These are phyloP conservation scores for Theonella swinhoei DNA, from an alignment of 37 sponge, comb jelly and placozoan species.

Conservation along the genomic window DNA sequence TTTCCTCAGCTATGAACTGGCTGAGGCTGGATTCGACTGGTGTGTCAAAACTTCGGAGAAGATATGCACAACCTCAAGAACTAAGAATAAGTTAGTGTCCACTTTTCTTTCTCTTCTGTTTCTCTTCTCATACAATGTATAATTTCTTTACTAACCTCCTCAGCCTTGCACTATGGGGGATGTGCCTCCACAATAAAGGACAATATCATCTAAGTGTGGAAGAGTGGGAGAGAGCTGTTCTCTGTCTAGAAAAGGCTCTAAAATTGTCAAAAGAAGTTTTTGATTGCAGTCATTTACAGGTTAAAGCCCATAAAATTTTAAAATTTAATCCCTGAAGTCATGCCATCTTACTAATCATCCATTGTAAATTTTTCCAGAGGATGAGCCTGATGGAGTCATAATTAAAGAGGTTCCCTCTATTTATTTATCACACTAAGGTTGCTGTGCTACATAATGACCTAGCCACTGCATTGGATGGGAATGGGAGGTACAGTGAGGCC, in stretches of 20 bases:
- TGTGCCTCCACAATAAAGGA: slow-evolving; percentile 41
- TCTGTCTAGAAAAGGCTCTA: slow-evolving; percentile 10
- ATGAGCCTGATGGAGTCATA: too few species aligned
- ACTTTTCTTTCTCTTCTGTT: too few species aligned
- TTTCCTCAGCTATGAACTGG: slow-evolving; percentile 26
- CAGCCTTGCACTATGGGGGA: slow-evolving; percentile 41
- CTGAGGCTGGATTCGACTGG: slow-evolving; percentile 37
- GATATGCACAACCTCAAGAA: background rate
- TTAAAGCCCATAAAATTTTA: too few species aligned
- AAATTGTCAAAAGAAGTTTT: slow-evolving; percentile 9
- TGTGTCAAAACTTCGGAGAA: slow-evolving; percentile 29
- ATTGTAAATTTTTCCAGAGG: too few species aligned
- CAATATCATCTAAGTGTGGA: slow-evolving; percentile 15
- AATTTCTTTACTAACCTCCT: background rate
- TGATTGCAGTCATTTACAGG: background rate
- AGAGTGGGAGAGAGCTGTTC: background rate
- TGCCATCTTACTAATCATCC: too few species aligned
- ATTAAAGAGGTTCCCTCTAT: too few species aligned
- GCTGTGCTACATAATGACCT: slow-evolving; percentile 41
- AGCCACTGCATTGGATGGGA: slow-evolving; percentile 41
- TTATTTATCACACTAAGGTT: slow-evolving; percentile 23
- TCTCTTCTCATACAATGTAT: background rate
- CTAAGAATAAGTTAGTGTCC: background rate
- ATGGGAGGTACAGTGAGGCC: slow-evolving; percentile 12
- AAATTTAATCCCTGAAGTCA: too few species aligned